Evolutionary conservation across 2,888 invertebrate species (phyloP), one percentile per base, ranked within the genome.

Genomic region (Scaptomyza parva): DNA sequence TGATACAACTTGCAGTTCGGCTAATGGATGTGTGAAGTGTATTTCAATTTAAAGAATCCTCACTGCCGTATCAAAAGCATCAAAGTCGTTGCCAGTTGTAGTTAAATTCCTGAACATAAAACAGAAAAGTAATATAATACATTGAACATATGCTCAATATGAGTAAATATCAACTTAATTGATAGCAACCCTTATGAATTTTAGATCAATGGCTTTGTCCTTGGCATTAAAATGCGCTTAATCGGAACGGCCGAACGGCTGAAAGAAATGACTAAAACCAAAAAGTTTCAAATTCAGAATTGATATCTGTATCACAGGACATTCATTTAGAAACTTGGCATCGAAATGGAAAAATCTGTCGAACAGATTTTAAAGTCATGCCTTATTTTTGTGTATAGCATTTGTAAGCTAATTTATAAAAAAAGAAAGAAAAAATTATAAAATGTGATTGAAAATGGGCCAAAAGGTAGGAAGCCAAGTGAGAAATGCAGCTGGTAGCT

Each of bases 321-420:
- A 78, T 65, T 65, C 75, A 72, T 76, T 59, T 53, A 12, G 45
- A 40, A 69, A 54, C 22, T 80, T 45, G 59, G 9, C 22, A 69
- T 43, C 44, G 37, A 52, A 70, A 54, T 54, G 37, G 44, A 61
- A 51, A 20, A 52, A 52, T 59, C 33, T 37, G 37, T 53, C 24
- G 30, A 58, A 70, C 70, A 64, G 60, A 60, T 76, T 37, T 76
- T 53, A 47, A 70, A 45, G 24, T 47, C n/a, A 12, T 33, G 11
- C 51, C 59, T 61, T 64, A 39, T 53, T 59, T 63, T 43, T 33
- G 41, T 48, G 79, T 52, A 78, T 50, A 28, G 45, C 65, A 65
- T 64, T 52, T 57, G 52, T 61, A 52, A 58, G 79, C 86, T 68
- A 85, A 85, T 85, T 87, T 85, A 69, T 69, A 70, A 58, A 63